phyloP scores from a whole-genome alignment of 2,888 invertebrate species.

The Xestobium rufovillosum region DNA sequence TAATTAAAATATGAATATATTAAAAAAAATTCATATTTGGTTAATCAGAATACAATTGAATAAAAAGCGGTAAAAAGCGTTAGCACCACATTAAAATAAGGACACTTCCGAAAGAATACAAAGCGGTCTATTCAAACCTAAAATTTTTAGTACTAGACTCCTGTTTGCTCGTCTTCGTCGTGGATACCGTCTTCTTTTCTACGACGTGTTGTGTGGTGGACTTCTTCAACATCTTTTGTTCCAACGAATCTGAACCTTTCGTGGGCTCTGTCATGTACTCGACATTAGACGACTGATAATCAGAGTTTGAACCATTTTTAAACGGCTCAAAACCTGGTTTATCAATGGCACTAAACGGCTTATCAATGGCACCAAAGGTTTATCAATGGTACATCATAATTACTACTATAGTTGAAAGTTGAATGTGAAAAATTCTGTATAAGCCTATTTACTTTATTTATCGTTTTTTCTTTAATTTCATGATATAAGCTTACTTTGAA shows the following conservation, averaged over 20 bases:
- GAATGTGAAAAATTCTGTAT: no score
- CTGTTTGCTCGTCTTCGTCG: slow-evolving; percentile 44
- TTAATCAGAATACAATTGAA: no score
- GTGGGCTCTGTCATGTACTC: slow-evolving; percentile 38
- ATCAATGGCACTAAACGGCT: slow-evolving; percentile 25
- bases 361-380: no score
- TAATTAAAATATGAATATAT: slow-evolving; percentile 16
- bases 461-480: no score
- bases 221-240: slow-evolving; percentile 59
- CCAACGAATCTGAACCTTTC: slow-evolving; percentile 50
- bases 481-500: no score
- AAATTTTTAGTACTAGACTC: slow-evolving; percentile 41
- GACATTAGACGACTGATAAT: slow-evolving; percentile 35
- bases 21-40: slow-evolving; percentile 30
- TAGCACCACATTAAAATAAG: slow-evolving; percentile 34
- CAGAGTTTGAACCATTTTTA: slow-evolving; percentile 31
- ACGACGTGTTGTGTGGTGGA: slow-evolving; percentile 62
- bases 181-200: slow-evolving; percentile 61
- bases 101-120: slow-evolving; percentile 25
- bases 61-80: slow-evolving; percentile 24
- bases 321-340: slow-evolving; percentile 29
- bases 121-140: slow-evolving; percentile 34
- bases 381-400: no score
- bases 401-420: no score
- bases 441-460: no score